Conservation (phyloP, 37 sponge, comb jelly and placozoan species). For the Hexactinellida sp. region DNA sequence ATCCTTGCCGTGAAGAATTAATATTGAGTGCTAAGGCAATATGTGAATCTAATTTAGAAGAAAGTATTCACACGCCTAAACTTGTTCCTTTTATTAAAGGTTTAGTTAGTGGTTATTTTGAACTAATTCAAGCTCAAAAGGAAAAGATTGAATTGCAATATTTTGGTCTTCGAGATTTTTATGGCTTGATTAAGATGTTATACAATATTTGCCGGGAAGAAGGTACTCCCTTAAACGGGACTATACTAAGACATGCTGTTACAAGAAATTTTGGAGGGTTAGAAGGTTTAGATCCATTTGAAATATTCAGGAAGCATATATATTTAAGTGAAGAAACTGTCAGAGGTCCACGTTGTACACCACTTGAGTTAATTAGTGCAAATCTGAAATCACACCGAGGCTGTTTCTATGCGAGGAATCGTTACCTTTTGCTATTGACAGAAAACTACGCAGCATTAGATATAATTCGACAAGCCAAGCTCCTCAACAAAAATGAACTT, state of each 20-base stretch:
- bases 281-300: neutral
- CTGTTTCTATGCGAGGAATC: conserved; percentile 16
- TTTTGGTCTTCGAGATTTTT: conserved; percentile 41
- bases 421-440: conserved; percentile 31
- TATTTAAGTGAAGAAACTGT: neutral
- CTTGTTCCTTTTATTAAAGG: neutral
- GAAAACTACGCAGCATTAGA: conserved; percentile 30
- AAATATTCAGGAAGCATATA: neutral
- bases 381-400: neutral
- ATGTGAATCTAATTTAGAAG: neutral
- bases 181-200: conserved; percentile 26
- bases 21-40: conserved; percentile 22
- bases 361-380: neutral
- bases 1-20: conserved; percentile 25
- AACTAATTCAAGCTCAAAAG: neutral
- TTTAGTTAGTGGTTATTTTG: neutral
- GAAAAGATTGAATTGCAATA: neutral
- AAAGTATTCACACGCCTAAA: neutral
- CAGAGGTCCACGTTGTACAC: neutral
- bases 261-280: conserved; percentile 23
- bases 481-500: neutral
- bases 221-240: neutral
- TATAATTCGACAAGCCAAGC: conserved; percentile 16
- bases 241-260: conserved; percentile 12
- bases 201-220: neutral